These are phyloP conservation scores for Paratilapia polleni DNA, from an alignment of 2,113 vertebrate genomes.

Conservation along the genomic window DNA sequence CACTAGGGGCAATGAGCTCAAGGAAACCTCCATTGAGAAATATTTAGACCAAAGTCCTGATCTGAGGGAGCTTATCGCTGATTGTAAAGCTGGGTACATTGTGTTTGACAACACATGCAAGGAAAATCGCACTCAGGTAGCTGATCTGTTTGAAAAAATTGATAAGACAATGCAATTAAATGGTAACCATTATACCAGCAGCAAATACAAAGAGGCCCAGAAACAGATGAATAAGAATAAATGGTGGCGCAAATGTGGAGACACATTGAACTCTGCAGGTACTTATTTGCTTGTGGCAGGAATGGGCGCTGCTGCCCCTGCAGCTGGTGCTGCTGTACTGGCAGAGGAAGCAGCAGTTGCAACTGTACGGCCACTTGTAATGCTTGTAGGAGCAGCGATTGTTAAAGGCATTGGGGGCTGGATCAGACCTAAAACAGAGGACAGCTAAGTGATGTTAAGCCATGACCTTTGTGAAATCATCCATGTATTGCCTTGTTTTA, in stretches of 20 bases:
- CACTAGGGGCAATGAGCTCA: conserved; percentile 29
- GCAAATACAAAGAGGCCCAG: conserved; percentile 34
- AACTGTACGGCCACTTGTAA: rapidly evolving
- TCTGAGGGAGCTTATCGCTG: neutral
- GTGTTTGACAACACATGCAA: conserved; percentile 49
- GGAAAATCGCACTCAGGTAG: conserved; percentile 46
- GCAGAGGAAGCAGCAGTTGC: neutral
- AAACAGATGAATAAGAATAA: neutral
- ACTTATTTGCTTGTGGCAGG: neutral
- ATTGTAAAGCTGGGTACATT: conserved; percentile 14
- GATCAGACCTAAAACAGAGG: neutral
- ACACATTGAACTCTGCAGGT: neutral
- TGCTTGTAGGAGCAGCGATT: neutral
- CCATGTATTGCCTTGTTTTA: neutral
- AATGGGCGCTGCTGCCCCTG: neutral
- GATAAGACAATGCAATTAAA: conserved; percentile 40
- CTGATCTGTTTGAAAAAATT: conserved; percentile 47
- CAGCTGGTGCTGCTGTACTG: neutral
- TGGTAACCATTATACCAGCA: conserved; percentile 19
- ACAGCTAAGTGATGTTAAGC: neutral
- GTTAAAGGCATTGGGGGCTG: neutral
- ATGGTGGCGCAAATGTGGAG: neutral
- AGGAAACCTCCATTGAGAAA: neutral
- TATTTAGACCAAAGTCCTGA: neutral
- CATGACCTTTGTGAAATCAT: neutral